These are phyloP conservation scores for Oceanodroma tethys DNA, from an alignment of 2,113 vertebrate species.

Conservation along the genomic window DNA sequence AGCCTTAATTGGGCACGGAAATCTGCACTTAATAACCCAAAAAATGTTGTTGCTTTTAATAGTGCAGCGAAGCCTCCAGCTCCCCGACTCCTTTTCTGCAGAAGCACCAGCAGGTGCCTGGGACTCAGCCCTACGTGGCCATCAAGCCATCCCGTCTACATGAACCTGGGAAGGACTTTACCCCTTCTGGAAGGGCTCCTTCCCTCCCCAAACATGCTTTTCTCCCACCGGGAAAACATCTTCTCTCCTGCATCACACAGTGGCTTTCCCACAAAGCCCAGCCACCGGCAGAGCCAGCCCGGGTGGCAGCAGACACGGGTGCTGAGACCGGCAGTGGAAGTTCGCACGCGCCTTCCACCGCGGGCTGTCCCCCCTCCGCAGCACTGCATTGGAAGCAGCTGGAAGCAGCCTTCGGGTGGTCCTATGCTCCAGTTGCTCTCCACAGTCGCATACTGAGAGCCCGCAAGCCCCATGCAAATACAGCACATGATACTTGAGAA, in stretches of 20 bases:
- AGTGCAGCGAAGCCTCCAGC: neutral
- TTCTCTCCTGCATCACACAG: neutral
- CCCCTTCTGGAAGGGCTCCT: neutral
- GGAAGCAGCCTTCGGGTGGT: slow-evolving; percentile 30
- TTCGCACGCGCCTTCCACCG: accelerated
- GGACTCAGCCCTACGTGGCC: neutral
- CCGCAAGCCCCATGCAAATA: neutral
- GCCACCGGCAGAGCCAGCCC: neutral
- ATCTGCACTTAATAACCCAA: neutral
- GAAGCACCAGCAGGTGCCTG: neutral
- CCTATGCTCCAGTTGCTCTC: neutral
- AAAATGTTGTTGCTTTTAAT: neutral
- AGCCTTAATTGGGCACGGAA: neutral
- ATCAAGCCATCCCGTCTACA: neutral
- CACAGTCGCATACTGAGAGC: neutral
- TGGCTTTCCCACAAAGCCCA: neutral
- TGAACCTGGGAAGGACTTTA: neutral
- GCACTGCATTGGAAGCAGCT: neutral
- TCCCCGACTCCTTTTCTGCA: neutral
- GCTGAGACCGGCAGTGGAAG: neutral
- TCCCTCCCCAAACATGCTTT: neutral
- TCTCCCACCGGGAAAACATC: neutral
- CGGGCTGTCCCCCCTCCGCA: neutral
- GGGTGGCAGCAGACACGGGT: accelerated
- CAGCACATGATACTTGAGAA: slow-evolving; percentile 55